Base-by-base conservation (phyloP, 2,113 vertebrate genomes). In the Dunckerocampus dactyliophorus region DNA sequence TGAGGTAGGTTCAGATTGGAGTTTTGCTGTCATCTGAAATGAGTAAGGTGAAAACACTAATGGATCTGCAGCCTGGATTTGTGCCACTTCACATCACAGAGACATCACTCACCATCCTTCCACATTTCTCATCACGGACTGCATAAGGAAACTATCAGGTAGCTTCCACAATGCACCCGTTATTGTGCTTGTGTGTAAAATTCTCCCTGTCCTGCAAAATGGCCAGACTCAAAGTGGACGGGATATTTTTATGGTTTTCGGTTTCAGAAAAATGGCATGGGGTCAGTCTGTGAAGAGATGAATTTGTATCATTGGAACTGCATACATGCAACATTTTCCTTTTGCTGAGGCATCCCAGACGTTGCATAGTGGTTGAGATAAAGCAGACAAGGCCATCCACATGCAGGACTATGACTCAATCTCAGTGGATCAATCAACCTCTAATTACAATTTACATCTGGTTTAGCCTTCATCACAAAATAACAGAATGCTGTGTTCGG, bases 11-110 rank as follows among this genome's bases (percentile, higher is more conserved):
- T 42, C 42, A 21, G n/a, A 56, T 56, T 4, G 14, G 19, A 56
- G 54, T 7, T 20, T 19, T 21, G 19, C 37, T 42, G 37, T 42
- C 54, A 56, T 56, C n/a, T 21, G 19, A 42, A 56, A 6, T 19
- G n/a, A 20, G 34, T 14, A 42, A 42, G 12, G 37, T 21, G 54
- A 37, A 42, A 56, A 56, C 19, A 6, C 34, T 42, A 20, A 56
- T 56, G 54, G 54, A 21, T 56, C 19, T 20, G 6, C 54, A 42
- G 54, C 31, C 53, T 37, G 12, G 53, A 55, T 55, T 37, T 55
- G 53, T 20, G 31, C 31, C 54, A 56, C 37, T 6, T 20, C 14
- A 42, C 20, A 19, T 56, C 37, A 20, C 37, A 1, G 20, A 14
- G 34, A 56, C 19, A n/a, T 56, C 54, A 56, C 34, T 56, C 54